Conservation (phyloP, 2,797 vertebrate genomes). For the Brachymystax lenok region DNA sequence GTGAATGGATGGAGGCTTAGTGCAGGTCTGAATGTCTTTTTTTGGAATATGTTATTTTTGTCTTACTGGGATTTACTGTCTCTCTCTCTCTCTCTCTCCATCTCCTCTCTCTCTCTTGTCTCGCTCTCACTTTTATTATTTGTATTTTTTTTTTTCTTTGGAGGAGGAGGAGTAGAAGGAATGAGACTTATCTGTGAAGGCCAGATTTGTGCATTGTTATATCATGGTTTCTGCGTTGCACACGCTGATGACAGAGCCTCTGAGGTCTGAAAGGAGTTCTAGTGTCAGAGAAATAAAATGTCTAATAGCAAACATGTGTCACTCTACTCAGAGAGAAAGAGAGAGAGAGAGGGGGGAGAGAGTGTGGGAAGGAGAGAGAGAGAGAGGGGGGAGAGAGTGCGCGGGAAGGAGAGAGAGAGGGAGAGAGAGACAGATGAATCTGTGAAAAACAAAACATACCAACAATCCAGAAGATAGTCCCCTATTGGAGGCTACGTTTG, state of each 20-base stretch:
- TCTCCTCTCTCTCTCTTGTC: background rate
- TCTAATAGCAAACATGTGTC: background rate
- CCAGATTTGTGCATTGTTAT: background rate
- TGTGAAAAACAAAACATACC: background rate
- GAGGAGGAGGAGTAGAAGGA: background rate
- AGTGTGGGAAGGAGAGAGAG: background rate
- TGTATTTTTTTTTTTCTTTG: background rate
- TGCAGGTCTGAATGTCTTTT: no score
- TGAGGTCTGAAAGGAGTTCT: background rate
- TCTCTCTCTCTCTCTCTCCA: no score
- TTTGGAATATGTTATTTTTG: no score
- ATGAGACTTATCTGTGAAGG: background rate
- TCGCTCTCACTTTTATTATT: background rate
- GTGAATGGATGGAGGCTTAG: no score
- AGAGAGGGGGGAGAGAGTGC: no score
- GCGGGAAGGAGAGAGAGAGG: no score
- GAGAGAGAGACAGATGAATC: conserved; percentile 1
- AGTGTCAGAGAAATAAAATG: background rate
- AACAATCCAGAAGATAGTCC: background rate
- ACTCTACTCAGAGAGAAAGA: background rate
- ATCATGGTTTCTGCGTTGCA: background rate
- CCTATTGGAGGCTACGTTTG: background rate
- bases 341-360: background rate
- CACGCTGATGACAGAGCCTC: background rate
- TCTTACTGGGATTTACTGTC: no score